These are phyloP conservation scores for Scarus forsteni DNA, from an alignment of 2,797 vertebrate genomes.

Conservation along the genomic window DNA sequence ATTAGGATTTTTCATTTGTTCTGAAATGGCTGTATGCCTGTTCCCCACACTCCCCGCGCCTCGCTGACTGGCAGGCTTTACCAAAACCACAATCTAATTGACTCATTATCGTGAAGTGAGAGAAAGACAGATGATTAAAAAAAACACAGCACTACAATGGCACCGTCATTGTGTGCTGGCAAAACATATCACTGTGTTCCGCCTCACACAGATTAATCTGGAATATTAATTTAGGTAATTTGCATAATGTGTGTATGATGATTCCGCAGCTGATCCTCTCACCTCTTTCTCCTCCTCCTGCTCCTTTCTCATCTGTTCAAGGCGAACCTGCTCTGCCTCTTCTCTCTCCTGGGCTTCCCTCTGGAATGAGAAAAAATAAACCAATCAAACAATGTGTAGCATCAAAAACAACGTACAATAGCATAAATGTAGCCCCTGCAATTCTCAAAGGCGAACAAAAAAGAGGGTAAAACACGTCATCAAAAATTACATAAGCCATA, in stretches of 20 bases:
- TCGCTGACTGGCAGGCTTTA: slow-evolving; percentile 50
- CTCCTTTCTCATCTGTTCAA: slow-evolving; percentile 95
- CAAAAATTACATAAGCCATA: too few relatives aligned
- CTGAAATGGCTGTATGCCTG: slow-evolving; percentile 36
- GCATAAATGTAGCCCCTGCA: background rate
- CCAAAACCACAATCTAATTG: slow-evolving; percentile 67
- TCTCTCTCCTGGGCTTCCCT: slow-evolving; percentile 98
- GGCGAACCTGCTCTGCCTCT: slow-evolving; percentile 96
- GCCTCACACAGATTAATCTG: slow-evolving; percentile 13
- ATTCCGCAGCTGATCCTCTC: slow-evolving; percentile 23
- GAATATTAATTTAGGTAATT: slow-evolving; percentile 29
- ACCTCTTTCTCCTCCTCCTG: slow-evolving; percentile 99
- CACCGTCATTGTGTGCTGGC: slow-evolving; percentile 7
- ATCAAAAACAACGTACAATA: slow-evolving; percentile 1
- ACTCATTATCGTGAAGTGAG: slow-evolving; percentile 49
- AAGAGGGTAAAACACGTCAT: background rate
- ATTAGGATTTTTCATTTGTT: slow-evolving; percentile 63
- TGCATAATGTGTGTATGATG: slow-evolving; percentile 15
- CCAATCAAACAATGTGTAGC: slow-evolving; percentile 7
- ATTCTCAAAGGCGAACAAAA: background rate
- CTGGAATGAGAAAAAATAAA: slow-evolving; percentile 77
- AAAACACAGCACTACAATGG: slow-evolving; percentile 5
- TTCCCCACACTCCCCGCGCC: slow-evolving; percentile 39
- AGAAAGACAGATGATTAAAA: slow-evolving; percentile 20
- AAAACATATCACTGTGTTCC: slow-evolving; percentile 19